phyloP scores from a whole-genome alignment of 2,888 invertebrate genomes.

The Keiferia lycopersicella region DNA sequence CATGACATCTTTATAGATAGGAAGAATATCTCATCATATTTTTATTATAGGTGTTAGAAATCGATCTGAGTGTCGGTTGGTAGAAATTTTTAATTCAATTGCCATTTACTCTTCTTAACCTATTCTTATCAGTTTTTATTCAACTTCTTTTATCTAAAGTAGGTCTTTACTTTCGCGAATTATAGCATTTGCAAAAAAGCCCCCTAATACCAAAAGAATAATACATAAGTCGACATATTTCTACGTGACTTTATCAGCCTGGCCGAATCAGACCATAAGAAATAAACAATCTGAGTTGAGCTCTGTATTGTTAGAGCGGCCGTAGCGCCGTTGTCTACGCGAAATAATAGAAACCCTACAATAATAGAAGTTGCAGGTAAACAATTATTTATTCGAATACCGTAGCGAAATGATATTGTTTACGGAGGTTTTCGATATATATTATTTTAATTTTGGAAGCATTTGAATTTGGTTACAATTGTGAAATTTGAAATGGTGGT shows the following conservation, averaged over 20 bases:
- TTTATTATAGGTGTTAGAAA: too few species aligned
- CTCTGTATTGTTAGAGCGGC: constrained; percentile 8
- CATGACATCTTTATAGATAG: too few species aligned
- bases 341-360: constrained; percentile 14
- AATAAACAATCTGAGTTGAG: background rate
- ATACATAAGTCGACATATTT: too few species aligned
- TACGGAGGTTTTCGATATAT: background rate
- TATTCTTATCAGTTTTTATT: too few species aligned
- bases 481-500: background rate
- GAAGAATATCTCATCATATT: too few species aligned
- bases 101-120: too few species aligned
- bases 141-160: too few species aligned
- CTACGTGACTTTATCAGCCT: background rate
- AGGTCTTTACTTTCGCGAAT: too few species aligned
- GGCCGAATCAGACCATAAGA: background rate
- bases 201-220: too few species aligned
- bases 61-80: too few species aligned
- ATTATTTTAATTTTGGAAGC: constrained; percentile 12
- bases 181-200: too few species aligned
- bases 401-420: constrained; percentile 14
- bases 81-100: too few species aligned
- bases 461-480: background rate
- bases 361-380: constrained; percentile 21
- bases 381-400: background rate
- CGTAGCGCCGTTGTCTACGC: constrained; percentile 14